phyloP scores from a whole-genome alignment of 2,888 invertebrate genomes.

The Tinea semifulvella region DNA sequence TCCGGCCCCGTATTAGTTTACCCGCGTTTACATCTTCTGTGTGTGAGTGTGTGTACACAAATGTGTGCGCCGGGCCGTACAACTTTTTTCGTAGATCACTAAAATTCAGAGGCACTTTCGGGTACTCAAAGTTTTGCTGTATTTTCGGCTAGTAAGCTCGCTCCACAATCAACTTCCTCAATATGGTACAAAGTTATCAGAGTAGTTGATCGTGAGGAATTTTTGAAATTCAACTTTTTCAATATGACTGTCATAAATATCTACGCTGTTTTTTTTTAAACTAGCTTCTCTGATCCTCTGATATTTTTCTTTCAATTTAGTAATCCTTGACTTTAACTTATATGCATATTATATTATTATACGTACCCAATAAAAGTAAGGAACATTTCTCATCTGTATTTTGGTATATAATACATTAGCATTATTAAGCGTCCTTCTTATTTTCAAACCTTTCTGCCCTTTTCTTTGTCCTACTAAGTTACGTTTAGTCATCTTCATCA shows the following conservation, averaged over 20 bases:
- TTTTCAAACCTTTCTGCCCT: too few species aligned
- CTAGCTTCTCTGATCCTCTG: too few species aligned
- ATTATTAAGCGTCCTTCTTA: too few species aligned
- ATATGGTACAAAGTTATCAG: conserved; percentile 17
- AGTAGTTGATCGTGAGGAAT: conserved; percentile 10
- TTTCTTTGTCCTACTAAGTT: too few species aligned
- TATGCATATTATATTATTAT: too few species aligned
- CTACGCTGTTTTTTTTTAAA: background rate
- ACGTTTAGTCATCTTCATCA: too few species aligned
- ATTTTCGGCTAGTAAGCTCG: conserved; percentile 8
- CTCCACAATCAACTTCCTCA: conserved; percentile 26
- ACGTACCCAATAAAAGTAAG: too few species aligned
- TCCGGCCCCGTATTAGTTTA: conserved; percentile 67
- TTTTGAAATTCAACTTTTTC: conserved; percentile 4
- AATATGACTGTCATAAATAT: background rate
- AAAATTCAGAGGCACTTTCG: conserved; percentile 36
- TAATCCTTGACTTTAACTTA: too few species aligned
- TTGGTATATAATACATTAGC: too few species aligned
- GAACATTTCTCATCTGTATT: too few species aligned
- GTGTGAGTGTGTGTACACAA: conserved; percentile 38
- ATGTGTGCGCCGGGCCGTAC: conserved; percentile 50
- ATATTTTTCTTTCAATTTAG: too few species aligned
- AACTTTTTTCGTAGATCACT: conserved; percentile 55
- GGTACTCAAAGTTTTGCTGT: conserved; percentile 17
- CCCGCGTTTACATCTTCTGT: conserved; percentile 51